A percentile compares a stretch with the other conserved stretches of the same genome.
Evolutionary conservation across 2,888 invertebrate species (phyloP).

Genomic region (Stenodera caucasica): DNA sequence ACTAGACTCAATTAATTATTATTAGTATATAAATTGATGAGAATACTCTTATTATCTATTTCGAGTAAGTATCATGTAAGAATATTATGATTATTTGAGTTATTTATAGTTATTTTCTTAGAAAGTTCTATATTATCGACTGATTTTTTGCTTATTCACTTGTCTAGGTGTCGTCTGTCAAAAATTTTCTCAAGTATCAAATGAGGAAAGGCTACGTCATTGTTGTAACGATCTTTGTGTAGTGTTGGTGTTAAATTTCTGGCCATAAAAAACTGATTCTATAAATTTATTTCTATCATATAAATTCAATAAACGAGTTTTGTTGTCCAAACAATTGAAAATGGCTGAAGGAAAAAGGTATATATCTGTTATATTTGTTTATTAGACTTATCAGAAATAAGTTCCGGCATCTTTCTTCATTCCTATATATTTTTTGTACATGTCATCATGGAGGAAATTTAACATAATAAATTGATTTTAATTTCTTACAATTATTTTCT

Average conservation of each 20-base stretch:
- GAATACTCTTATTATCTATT: no score
- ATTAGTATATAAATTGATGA: no score
- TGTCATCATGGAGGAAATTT: conserved; percentile 51
- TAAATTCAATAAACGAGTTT: background rate
- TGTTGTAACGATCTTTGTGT: conserved; percentile 44
- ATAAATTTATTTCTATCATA: background rate
- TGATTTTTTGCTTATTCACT: conserved; percentile 22
- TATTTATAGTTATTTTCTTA: background rate
- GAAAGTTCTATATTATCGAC: conserved; percentile 8
- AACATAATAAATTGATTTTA: conserved; percentile 19
- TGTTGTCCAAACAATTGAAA: conserved; percentile 15
- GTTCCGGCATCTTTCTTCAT: conserved; percentile 34
- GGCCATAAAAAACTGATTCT: background rate
- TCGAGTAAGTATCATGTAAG: no score
- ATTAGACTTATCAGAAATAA: conserved; percentile 14
- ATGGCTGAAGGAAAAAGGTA: conserved; percentile 52
- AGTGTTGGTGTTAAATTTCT: background rate
- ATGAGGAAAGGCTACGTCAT: conserved; percentile 50
- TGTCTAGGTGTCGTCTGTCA: conserved; percentile 38
- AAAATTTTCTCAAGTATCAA: conserved; percentile 32
- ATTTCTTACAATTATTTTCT: conserved; percentile 17
- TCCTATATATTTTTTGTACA: conserved; percentile 38
- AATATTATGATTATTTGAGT: no score
- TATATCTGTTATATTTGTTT: conserved; percentile 21
- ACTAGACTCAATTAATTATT: no score